Conservation (phyloP, 2,888 invertebrate genomes). For the Bellardia pandia region DNA sequence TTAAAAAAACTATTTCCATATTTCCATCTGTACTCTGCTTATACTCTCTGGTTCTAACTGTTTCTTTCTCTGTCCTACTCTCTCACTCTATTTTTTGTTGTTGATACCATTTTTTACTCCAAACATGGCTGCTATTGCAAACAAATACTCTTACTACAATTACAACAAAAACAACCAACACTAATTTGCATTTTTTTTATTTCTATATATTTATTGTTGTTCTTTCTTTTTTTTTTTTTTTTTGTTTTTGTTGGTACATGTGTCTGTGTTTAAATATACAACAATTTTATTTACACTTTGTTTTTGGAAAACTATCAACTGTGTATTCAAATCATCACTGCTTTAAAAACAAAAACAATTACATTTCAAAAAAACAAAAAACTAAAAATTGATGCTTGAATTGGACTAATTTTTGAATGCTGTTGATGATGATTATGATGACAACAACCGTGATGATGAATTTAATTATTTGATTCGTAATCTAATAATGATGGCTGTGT, state of each 20-base stretch:
- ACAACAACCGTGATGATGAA: constrained; percentile 8
- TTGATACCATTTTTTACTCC: constrained; percentile 1
- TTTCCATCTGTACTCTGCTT: background rate
- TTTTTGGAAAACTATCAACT: constrained; percentile 35
- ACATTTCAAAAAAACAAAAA: constrained; percentile 1
- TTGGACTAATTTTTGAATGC: constrained; percentile 46
- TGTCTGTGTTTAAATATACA: constrained; percentile 32
- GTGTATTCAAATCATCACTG: constrained; percentile 28
- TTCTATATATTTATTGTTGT: constrained; percentile 18
- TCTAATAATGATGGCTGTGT: constrained; percentile 5
- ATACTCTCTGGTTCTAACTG: background rate
- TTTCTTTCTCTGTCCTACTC: background rate
- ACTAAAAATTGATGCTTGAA: constrained; percentile 45
- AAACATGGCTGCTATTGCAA: constrained; percentile 13
- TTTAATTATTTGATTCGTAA: background rate
- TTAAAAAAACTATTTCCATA: constrained; percentile 5
- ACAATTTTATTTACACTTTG: constrained; percentile 21
- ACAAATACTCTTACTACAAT: constrained; percentile 9
- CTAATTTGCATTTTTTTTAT: constrained; percentile 47
- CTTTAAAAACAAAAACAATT: background rate
- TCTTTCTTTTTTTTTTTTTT: constrained; percentile 9
- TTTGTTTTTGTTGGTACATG: background rate
- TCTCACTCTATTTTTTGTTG: background rate
- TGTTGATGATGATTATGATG: constrained; percentile 11
- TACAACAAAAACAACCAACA: constrained; percentile 38